A percentile compares a stretch with the other conserved stretches of the same genome.
Conservation (phyloP, 2,888 invertebrate genomes). For the Adelognathus sp. region DNA sequence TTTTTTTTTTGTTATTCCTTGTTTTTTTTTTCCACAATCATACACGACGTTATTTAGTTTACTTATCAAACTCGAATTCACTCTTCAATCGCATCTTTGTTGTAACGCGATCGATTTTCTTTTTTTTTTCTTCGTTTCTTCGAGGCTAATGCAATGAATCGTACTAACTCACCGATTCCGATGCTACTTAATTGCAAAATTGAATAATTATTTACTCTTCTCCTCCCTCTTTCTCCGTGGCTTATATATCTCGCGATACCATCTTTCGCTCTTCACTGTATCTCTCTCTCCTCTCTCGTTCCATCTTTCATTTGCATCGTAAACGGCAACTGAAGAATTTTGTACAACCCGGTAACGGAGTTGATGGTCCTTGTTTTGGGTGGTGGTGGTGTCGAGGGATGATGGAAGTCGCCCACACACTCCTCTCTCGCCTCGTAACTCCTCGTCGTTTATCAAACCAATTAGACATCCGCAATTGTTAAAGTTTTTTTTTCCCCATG, state of each 20-base stretch:
- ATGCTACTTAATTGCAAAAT: conserved; percentile 62
- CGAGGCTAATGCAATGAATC: conserved; percentile 66
- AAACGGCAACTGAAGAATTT: conserved; percentile 66
- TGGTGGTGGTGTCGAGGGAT: conserved; percentile 40
- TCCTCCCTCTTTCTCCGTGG: background rate
- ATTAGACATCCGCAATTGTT: conserved; percentile 62
- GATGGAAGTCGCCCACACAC: too few relatives aligned
- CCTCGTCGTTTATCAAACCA: conserved; percentile 64
- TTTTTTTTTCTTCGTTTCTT: conserved; percentile 21
- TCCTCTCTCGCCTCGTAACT: conserved; percentile 62
- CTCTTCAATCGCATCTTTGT: conserved; percentile 64
- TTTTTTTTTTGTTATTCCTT: conserved; percentile 39
- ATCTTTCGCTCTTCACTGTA: conserved; percentile 22
- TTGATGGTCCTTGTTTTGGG: conserved; percentile 71
- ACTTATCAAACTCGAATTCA: conserved; percentile 68
- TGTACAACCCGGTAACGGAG: conserved; percentile 69
- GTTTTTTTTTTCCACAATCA: conserved; percentile 53
- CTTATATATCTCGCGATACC: conserved; percentile 5
- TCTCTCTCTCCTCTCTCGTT: conserved; percentile 17
- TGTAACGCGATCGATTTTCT: conserved; percentile 58
- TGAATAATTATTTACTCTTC: conserved; percentile 67
- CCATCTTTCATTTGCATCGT: conserved; percentile 44
- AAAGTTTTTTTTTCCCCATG: conserved; percentile 63
- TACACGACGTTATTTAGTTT: conserved; percentile 65
- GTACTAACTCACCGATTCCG: conserved; percentile 55